These are phyloP conservation scores for Sebastes oblongus DNA, from an alignment of 2,797 vertebrate species.

Conservation along the genomic window DNA sequence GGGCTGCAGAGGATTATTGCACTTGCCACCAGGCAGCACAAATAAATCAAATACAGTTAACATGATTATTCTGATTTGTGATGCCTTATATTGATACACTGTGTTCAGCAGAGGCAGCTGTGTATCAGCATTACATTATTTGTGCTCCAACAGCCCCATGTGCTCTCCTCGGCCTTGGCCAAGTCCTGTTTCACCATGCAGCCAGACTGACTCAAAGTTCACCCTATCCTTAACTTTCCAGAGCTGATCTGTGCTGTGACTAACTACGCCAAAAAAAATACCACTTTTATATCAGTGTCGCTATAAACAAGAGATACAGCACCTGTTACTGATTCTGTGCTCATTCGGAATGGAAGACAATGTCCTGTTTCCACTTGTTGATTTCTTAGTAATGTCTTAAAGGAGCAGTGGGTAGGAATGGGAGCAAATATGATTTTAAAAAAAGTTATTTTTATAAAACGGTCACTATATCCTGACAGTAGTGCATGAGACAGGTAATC, in stretches of 20 bases:
- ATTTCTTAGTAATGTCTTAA: not conserved
- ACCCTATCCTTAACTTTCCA: constrained; percentile 19
- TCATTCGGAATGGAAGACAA: not conserved
- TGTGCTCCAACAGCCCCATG: constrained; percentile 10
- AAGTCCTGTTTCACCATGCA: constrained; percentile 31
- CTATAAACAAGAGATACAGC: constrained; percentile 64
- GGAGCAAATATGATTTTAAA: no score
- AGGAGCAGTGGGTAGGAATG: no score
- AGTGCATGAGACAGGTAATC: no score
- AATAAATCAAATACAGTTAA: not conserved
- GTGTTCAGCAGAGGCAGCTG: not conserved
- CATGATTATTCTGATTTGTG: not conserved
- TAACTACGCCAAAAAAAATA: not conserved
- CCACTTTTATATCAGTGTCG: constrained; percentile 36
- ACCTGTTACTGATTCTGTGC: constrained; percentile 60
- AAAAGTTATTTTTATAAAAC: no score
- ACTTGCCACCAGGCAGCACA: not conserved
- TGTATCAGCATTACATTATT: constrained; percentile 9
- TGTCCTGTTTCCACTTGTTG: not conserved
- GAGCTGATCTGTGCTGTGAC: constrained; percentile 40
- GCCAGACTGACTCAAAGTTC: constrained; percentile 53
- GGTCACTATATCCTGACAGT: no score
- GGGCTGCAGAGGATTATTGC: not conserved
- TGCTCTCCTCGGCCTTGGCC: constrained; percentile 51
- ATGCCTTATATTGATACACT: not conserved